Conservation (phyloP, 2,113 vertebrate species). For the Mystacornis crossleyi region DNA sequence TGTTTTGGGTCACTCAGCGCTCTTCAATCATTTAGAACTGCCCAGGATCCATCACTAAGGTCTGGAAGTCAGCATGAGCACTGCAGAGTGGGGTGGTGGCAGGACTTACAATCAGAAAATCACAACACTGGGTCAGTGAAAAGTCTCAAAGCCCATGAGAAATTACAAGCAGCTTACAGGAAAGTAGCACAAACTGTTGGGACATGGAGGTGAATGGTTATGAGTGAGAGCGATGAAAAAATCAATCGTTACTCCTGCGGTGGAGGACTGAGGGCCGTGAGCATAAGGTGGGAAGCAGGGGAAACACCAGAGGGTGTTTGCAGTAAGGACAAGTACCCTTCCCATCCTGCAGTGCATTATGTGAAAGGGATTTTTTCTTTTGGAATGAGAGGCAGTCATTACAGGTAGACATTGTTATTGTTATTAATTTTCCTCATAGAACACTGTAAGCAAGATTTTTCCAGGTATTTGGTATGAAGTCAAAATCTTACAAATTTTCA, state of each 20-base stretch:
- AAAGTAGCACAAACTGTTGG: neutral
- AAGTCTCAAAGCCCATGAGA: neutral
- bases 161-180: neutral
- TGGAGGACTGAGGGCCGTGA: neutral
- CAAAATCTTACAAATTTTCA: neutral
- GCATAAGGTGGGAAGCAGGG: neutral
- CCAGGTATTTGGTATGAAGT: neutral
- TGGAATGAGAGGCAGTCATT: neutral
- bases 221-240: neutral
- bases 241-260: neutral
- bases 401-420: neutral
- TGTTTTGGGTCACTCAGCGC: neutral
- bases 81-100: neutral
- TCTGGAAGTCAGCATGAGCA: neutral
- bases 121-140: accelerated
- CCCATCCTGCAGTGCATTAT: neutral
- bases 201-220: neutral
- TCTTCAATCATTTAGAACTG: neutral
- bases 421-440: neutral
- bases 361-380: neutral
- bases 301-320: neutral
- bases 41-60: neutral
- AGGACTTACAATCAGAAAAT: neutral
- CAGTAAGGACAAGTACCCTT: neutral
- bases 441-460: neutral